These are phyloP conservation scores for Cataglyphis altisquamis DNA, from an alignment of 2,888 invertebrate species.

Conservation along the genomic window DNA sequence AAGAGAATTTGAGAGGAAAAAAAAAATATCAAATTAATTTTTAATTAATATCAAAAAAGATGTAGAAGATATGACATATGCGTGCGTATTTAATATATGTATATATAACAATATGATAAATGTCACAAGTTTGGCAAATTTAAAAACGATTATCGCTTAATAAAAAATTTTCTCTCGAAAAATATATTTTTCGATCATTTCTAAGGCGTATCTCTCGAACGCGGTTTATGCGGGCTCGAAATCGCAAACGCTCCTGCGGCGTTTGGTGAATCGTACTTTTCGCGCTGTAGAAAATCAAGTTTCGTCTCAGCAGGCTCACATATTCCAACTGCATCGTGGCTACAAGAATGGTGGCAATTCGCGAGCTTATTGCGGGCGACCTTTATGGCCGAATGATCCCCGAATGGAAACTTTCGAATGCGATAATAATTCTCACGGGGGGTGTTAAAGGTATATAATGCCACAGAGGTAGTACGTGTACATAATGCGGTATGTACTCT, in stretches of 20 bases:
- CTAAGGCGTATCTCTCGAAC: background rate
- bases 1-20: background rate
- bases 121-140: background rate
- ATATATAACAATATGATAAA: background rate
- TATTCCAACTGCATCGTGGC: constrained; percentile 61
- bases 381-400: constrained; percentile 44
- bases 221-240: background rate
- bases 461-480: constrained; percentile 58
- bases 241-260: background rate
- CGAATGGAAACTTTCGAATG: constrained; percentile 55
- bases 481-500: constrained; percentile 65
- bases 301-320: constrained; percentile 30
- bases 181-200: constrained; percentile 3
- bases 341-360: constrained; percentile 59
- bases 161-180: background rate
- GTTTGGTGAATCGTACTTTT: constrained; percentile 31
- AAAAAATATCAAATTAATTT: background rate
- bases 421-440: constrained; percentile 56
- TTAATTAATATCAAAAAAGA: background rate
- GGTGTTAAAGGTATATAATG: constrained; percentile 54
- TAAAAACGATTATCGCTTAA: background rate
- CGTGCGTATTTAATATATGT: no score
- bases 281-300: constrained; percentile 39
- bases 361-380: constrained; percentile 40
- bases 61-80: background rate